These are phyloP conservation scores for Cuniculus paca DNA, from an alignment of 2,797 vertebrate species.

Conservation along the genomic window DNA sequence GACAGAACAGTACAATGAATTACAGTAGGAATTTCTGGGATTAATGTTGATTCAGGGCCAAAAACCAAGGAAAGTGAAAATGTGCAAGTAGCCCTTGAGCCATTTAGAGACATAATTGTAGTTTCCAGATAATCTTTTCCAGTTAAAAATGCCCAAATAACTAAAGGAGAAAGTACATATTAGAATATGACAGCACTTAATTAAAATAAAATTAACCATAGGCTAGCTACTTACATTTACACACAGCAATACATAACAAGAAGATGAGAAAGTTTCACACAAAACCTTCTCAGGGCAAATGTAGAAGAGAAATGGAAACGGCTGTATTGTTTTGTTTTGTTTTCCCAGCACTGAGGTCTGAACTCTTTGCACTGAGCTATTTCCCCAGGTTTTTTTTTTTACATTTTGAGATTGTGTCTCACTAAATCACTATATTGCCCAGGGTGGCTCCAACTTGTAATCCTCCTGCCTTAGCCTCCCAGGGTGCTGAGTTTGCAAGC, in stretches of 20 bases:
- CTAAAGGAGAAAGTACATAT: background rate
- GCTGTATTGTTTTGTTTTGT: too few species aligned
- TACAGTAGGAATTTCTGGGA: conserved; percentile 32
- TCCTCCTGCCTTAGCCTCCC: background rate
- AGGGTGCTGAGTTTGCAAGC: background rate
- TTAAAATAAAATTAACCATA: conserved; percentile 3
- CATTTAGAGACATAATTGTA: background rate
- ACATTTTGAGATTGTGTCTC: background rate
- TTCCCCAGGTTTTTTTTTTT: background rate
- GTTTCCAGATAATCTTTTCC: conserved; percentile 54
- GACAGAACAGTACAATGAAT: background rate
- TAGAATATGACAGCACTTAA: conserved; percentile 8
- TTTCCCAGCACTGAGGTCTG: background rate
- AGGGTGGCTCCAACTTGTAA: background rate
- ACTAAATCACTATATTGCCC: background rate
- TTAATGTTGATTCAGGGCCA: conserved; percentile 2
- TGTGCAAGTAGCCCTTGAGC: background rate
- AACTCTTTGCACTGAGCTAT: background rate
- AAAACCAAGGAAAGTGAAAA: conserved; percentile 16
- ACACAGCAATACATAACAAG: background rate
- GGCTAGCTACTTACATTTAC: conserved; percentile 25
- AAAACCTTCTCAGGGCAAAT: background rate
- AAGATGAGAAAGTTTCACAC: conserved; percentile 1
- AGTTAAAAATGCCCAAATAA: conserved; percentile 42
- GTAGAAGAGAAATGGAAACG: background rate